These are phyloP conservation scores for Drosophila pseudotalamancana DNA, from an alignment of 2,888 invertebrate genomes.

Conservation along the genomic window DNA sequence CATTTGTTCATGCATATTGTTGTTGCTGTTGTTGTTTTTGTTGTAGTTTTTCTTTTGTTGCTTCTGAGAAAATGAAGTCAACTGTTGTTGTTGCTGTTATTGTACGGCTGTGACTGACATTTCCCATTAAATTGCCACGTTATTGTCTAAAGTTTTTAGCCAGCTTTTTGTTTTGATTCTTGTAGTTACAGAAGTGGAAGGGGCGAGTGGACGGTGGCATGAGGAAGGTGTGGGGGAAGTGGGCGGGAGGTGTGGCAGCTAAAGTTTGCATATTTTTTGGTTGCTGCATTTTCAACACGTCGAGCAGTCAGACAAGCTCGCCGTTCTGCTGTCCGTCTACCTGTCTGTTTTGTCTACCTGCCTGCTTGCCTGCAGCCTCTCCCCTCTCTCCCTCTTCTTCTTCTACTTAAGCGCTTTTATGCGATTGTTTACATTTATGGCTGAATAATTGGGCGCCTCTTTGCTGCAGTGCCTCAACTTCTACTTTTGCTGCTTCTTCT, in stretches of 20 bases:
- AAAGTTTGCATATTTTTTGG: constrained; percentile 62
- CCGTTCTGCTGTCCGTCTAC: background rate
- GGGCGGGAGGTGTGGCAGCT: constrained; percentile 7
- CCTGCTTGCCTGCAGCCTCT: constrained; percentile 24
- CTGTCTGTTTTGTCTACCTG: background rate
- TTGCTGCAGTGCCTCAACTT: constrained; percentile 14
- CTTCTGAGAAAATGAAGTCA: constrained; percentile 80
- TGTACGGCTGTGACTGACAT: constrained; percentile 71
- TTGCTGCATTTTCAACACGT: constrained; percentile 68
- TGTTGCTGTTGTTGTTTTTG: constrained; percentile 30
- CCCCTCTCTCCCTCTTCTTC: constrained; percentile 3
- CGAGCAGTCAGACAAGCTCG: constrained; percentile 13
- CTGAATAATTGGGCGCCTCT: constrained; percentile 77
- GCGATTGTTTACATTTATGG: constrained; percentile 81
- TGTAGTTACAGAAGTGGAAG: constrained; percentile 41
- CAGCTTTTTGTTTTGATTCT: constrained; percentile 6
- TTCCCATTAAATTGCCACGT: constrained; percentile 80
- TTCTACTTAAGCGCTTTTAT: constrained; percentile 70
- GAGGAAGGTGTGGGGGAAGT: too few species aligned
- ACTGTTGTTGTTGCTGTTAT: constrained; percentile 63
- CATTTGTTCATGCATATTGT: constrained; percentile 65
- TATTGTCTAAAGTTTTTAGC: constrained; percentile 65
- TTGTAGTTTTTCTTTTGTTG: constrained; percentile 61
- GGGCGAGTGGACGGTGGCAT: too few species aligned
- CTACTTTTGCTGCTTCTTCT: too few species aligned